A percentile compares a stretch with the other conserved stretches of the same genome.
Evolutionary conservation across 2,888 invertebrate species (phyloP).

Genomic region (Myopa tessellatipennis): DNA sequence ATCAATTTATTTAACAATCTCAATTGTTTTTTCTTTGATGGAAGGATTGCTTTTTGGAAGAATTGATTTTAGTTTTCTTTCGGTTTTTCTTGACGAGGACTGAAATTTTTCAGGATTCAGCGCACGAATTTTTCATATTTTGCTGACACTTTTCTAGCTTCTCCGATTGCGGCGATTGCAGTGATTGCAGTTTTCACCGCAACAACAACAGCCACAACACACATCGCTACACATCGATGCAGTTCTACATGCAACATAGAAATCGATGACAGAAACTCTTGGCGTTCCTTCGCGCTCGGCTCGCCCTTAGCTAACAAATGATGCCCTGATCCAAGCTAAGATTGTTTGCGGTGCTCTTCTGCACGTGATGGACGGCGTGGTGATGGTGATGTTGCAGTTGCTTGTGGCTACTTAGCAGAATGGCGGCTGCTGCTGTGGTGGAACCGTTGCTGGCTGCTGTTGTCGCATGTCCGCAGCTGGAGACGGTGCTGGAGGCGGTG

Average conservation of each 20-base stretch:
- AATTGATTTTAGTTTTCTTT: no score
- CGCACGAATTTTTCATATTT: background rate
- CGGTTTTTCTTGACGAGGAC: background rate
- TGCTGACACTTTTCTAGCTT: background rate
- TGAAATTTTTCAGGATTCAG: background rate
- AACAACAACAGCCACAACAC: constrained; percentile 2
- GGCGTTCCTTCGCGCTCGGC: constrained; percentile 67
- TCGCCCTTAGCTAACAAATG: constrained; percentile 69
- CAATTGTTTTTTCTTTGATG: background rate
- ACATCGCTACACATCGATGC: constrained; percentile 40
- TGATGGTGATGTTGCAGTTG: constrained; percentile 49
- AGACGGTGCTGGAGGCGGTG: constrained; percentile 17
- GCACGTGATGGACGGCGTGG: constrained; percentile 57
- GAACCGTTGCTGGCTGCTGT: constrained; percentile 38
- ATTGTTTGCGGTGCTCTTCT: constrained; percentile 64
- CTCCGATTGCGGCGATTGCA: background rate
- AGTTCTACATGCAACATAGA: constrained; percentile 66
- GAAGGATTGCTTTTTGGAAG: no score
- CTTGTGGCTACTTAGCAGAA: constrained; percentile 40
- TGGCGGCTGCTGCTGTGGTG: constrained; percentile 40
- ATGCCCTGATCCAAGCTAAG: constrained; percentile 68
- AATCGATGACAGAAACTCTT: constrained; percentile 68
- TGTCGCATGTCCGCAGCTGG: constrained; percentile 55
- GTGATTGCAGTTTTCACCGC: background rate
- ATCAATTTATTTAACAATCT: background rate